Conservation (phyloP, 2,113 vertebrate genomes). For the Apaloderma vittatum region DNA sequence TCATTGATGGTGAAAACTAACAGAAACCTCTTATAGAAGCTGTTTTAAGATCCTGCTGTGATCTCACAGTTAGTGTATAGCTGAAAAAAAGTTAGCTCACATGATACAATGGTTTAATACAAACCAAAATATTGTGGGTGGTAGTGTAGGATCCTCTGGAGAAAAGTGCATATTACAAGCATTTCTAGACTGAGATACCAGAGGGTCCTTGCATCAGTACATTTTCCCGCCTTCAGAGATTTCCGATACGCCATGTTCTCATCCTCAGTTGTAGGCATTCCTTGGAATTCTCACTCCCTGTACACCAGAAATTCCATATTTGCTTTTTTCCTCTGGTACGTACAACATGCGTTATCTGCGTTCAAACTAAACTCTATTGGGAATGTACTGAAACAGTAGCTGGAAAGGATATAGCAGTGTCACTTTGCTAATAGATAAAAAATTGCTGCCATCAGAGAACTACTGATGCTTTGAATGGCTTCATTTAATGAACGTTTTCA, state of each 20-base stretch:
- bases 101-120: neutral
- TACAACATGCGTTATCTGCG: neutral
- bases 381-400: neutral
- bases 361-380: neutral
- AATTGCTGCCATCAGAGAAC: neutral
- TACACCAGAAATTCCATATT: neutral
- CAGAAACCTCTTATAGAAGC: neutral
- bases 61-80: neutral
- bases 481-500: constrained; percentile 1
- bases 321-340: neutral
- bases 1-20: neutral
- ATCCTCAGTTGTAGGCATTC: neutral
- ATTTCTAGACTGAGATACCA: neutral
- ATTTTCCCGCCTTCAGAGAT: neutral
- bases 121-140: neutral
- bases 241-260: accelerated
- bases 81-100: neutral
- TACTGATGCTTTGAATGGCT: neutral
- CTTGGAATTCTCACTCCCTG: neutral
- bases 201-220: neutral
- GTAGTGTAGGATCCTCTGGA: neutral
- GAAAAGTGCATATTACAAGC: accelerated
- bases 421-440: neutral
- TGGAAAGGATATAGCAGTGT: neutral
- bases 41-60: neutral